A percentile compares a stretch with the other conserved stretches of the same genome.
phyloP scores from a whole-genome alignment of 1,140 invertebrate genomes.

The Idris sp. region DNA sequence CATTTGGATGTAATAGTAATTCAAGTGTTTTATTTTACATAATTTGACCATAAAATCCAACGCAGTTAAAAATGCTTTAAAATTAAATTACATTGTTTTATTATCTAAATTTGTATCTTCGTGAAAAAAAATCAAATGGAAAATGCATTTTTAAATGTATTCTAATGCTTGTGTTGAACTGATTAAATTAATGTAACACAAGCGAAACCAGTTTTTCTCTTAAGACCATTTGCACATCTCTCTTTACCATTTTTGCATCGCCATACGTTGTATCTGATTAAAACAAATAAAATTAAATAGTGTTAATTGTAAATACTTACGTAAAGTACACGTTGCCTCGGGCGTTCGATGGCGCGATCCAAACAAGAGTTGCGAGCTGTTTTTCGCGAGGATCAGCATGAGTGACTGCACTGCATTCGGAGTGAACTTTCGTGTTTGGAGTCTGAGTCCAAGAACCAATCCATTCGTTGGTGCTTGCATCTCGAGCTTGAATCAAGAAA shows the following conservation, averaged over 20 bases:
- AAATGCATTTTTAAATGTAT: no score
- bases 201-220: no score
- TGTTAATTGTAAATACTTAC: slow-evolving; percentile 79
- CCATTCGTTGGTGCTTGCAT: slow-evolving; percentile 83
- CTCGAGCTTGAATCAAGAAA: slow-evolving; percentile 89
- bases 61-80: no score
- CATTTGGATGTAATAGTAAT: no score
- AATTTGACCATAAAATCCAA: no score
- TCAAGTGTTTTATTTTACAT: no score
- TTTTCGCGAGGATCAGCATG: slow-evolving; percentile 88
- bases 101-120: no score
- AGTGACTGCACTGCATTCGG: slow-evolving; percentile 88
- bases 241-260: slow-evolving; percentile 22
- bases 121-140: no score
- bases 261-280: slow-evolving; percentile 16
- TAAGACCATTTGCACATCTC: no score
- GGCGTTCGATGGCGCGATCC: slow-evolving; percentile 84
- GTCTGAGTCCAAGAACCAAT: slow-evolving; percentile 85
- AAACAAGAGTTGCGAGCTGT: slow-evolving; percentile 83
- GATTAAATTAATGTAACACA: no score
- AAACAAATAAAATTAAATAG: slow-evolving; percentile 32
- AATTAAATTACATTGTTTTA: no score
- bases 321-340: slow-evolving; percentile 86
- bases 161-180: no score
- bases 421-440: slow-evolving; percentile 84